phyloP scores from a whole-genome alignment of 1,140 invertebrate species.

The Bombus sibiricus region DNA sequence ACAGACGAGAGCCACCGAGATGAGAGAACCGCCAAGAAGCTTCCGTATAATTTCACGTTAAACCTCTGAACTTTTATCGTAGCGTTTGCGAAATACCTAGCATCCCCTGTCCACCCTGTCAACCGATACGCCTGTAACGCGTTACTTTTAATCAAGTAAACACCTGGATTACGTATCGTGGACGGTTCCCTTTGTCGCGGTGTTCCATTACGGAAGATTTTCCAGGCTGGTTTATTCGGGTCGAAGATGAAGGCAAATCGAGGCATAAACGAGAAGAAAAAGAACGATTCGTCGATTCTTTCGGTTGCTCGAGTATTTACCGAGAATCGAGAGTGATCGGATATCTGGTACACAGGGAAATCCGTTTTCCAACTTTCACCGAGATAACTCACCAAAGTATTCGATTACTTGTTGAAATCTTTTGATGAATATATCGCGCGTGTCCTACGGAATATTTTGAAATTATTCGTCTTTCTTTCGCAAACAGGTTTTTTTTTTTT shows the following conservation, averaged over 20 bases:
- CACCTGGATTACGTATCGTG: constrained; percentile 62
- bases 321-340: neutral
- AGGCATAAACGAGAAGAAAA: too few species aligned
- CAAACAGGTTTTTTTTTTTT: too few species aligned
- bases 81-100: too few species aligned
- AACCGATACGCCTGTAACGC: constrained; percentile 64
- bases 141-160: constrained; percentile 77
- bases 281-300: neutral
- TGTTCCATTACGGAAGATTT: neutral
- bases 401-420: too few species aligned
- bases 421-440: too few species aligned
- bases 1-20: too few species aligned
- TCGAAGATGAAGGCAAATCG: neutral
- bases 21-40: rapidly evolving
- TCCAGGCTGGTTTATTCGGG: neutral
- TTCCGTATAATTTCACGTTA: too few species aligned
- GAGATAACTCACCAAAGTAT: neutral
- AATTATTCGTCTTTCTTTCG: too few species aligned
- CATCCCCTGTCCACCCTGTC: neutral
- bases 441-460: too few species aligned
- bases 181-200: neutral
- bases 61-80: too few species aligned
- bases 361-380: neutral
- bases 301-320: neutral
- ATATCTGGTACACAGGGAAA: neutral